Conservation (phyloP, 2,797 vertebrate genomes). For the Helicolenus hilgendorfi region DNA sequence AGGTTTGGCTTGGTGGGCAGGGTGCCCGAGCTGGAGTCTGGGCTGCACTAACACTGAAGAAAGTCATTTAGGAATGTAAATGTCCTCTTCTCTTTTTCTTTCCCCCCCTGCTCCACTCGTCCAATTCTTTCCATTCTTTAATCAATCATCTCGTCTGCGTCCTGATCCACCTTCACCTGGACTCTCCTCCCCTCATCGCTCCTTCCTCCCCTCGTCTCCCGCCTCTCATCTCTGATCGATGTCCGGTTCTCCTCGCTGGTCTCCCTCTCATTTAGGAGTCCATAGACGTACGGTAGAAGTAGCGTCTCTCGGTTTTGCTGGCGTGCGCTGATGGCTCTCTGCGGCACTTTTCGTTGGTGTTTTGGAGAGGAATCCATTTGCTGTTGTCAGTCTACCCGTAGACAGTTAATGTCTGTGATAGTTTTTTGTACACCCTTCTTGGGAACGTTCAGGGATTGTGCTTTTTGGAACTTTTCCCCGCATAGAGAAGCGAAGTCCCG, state of each 20-base stretch:
- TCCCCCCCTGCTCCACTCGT: conserved; percentile 25
- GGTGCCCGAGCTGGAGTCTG: conserved; percentile 52
- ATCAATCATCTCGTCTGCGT: conserved; percentile 81
- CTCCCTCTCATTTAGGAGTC: conserved; percentile 45
- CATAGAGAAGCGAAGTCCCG: background rate
- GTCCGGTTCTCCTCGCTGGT: conserved; percentile 56
- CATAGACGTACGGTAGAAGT: conserved; percentile 63
- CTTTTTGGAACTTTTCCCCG: conserved; percentile 44
- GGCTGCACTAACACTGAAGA: conserved; percentile 51
- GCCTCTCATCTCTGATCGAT: conserved; percentile 48
- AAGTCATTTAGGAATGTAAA: conserved; percentile 69
- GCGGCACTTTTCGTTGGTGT: conserved; percentile 1
- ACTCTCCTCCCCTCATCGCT: conserved; percentile 49
- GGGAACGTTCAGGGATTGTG: conserved; percentile 83
- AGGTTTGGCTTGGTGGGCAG: conserved; percentile 54
- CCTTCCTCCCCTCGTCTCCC: background rate
- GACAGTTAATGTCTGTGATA: conserved; percentile 65
- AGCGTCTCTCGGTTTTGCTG: conserved; percentile 50
- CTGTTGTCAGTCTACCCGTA: conserved; percentile 55
- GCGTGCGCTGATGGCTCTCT: conserved; percentile 27
- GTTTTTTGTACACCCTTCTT: conserved; percentile 63
- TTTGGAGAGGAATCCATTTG: conserved; percentile 50
- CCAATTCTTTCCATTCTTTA: conserved; percentile 74
- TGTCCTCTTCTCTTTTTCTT: conserved; percentile 51
- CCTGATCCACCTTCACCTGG: conserved; percentile 79